Conservation (phyloP, 2,113 vertebrate genomes). For the Nothocercus julius region DNA sequence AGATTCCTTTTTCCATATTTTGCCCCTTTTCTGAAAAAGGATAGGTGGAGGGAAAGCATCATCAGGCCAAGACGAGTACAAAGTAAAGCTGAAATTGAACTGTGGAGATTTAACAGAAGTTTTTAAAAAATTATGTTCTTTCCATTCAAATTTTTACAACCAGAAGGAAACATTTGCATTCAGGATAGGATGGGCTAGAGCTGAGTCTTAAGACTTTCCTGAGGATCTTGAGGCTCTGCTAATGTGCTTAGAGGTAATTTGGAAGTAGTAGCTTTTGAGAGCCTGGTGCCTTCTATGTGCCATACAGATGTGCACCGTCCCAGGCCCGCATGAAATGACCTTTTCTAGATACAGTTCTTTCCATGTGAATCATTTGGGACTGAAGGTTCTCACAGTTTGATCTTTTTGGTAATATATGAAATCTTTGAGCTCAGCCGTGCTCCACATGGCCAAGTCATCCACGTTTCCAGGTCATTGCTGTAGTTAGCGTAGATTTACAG, state of each 20-base stretch:
- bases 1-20: neutral
- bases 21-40: neutral
- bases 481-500: neutral
- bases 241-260: neutral
- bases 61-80: neutral
- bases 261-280: neutral
- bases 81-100: neutral
- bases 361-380: neutral
- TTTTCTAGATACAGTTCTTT: neutral
- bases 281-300: neutral
- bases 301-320: neutral
- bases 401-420: neutral
- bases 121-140: neutral
- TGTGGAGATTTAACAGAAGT: neutral
- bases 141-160: neutral
- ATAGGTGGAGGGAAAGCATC: neutral
- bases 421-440: neutral
- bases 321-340: neutral
- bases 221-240: neutral
- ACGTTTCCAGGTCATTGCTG: neutral
- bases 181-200: neutral
- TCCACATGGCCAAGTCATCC: neutral
- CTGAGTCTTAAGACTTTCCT: neutral
- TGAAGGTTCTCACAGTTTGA: neutral
- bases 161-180: neutral